These are phyloP conservation scores for Ferrisia virgata DNA, from an alignment of 2,888 invertebrate genomes.

Conservation along the genomic window DNA sequence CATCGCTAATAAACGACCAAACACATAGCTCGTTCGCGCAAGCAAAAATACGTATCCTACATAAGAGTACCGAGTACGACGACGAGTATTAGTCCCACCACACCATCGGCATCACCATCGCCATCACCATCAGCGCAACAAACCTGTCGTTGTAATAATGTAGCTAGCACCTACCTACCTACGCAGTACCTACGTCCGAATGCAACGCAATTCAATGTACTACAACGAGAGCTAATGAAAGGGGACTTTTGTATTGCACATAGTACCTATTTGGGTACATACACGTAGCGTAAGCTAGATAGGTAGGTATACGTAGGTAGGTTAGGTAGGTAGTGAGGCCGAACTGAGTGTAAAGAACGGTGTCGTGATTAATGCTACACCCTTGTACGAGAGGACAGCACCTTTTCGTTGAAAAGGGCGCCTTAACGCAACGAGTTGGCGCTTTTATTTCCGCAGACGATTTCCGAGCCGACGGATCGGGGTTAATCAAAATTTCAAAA, in stretches of 20 bases:
- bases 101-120: background rate
- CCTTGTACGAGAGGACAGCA: background rate
- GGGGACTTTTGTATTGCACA: slow-evolving; percentile 23
- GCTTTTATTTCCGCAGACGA: slow-evolving; percentile 27
- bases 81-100: background rate
- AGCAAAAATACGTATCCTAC: background rate
- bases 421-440: background rate
- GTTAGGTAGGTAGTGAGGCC: too few species aligned
- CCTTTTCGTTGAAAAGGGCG: slow-evolving; percentile 5
- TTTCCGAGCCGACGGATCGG: slow-evolving; percentile 12
- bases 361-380: slow-evolving; percentile 33
- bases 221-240: slow-evolving; percentile 17
- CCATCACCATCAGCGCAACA: background rate
- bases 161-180: too few species aligned
- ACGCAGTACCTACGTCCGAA: background rate
- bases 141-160: background rate
- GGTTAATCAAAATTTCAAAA: slow-evolving; percentile 15
- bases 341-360: slow-evolving; percentile 5
- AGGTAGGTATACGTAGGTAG: too few species aligned
- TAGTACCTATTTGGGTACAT: too few species aligned
- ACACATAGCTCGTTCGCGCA: background rate
- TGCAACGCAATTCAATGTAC: background rate
- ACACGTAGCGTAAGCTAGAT: too few species aligned
- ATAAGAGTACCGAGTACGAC: too few species aligned
- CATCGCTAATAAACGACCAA: slow-evolving; percentile 18